Evolutionary conservation across 2,797 vertebrate genomes (phyloP).

Genomic region (Triplophysa bombifrons): DNA sequence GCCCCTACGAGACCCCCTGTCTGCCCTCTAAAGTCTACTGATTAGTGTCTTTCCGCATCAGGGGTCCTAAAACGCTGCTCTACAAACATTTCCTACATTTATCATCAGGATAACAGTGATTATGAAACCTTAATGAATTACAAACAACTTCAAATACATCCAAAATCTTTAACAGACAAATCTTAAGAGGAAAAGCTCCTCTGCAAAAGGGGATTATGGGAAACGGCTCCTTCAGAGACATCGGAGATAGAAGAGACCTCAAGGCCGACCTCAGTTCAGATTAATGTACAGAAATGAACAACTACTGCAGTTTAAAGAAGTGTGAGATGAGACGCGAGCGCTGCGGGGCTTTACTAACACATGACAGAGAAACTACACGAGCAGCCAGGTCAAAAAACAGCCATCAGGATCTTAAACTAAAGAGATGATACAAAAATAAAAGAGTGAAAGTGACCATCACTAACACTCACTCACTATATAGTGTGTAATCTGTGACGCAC

Average conservation of each 20-base stretch:
- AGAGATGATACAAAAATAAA: background rate
- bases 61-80: background rate
- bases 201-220: conserved; percentile 17
- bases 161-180: conserved; percentile 24
- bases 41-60: conserved; percentile 6
- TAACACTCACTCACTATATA: background rate
- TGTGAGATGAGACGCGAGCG: background rate
- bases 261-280: conserved; percentile 32
- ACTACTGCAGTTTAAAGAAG: conserved; percentile 3
- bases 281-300: background rate
- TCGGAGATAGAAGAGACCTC: background rate
- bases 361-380: background rate
- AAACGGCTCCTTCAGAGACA: background rate
- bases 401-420: background rate
- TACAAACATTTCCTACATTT: background rate
- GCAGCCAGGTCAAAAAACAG: background rate
- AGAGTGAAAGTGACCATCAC: background rate
- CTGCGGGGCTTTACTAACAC: background rate
- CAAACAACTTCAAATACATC: conserved; percentile 5
- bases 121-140: conserved; percentile 9
- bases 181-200: conserved; percentile 22
- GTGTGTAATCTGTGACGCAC: no score
- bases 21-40: background rate
- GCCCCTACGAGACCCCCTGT: background rate
- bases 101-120: conserved; percentile 17